Conservation (phyloP, 35 echinoderm and acorn worm species). For the Nesometra sesokonis region DNA sequence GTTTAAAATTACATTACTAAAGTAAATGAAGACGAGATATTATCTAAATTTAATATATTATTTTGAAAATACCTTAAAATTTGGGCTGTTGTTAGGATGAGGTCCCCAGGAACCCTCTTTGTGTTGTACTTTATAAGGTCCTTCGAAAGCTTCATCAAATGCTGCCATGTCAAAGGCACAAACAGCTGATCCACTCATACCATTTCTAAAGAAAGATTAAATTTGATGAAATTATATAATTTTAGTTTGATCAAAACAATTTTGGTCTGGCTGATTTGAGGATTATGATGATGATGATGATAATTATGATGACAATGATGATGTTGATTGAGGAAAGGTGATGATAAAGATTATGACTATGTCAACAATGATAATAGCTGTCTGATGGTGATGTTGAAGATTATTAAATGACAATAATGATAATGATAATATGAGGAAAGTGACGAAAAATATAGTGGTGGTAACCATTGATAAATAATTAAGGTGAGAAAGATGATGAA, state of each 20-base stretch:
- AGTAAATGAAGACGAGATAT: too few species aligned
- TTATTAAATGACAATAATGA: too few species aligned
- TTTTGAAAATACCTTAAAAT: conserved; percentile 42
- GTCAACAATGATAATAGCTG: too few species aligned
- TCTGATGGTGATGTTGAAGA: too few species aligned
- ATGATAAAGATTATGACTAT: too few species aligned
- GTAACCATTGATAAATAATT: too few species aligned
- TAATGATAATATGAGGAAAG: too few species aligned
- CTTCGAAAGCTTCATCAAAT: conserved; percentile 71
- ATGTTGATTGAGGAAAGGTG: too few species aligned
- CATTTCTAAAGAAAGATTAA: conserved; percentile 39
- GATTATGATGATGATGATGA: neutral
- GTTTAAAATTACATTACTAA: too few species aligned
- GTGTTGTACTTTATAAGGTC: conserved; percentile 80
- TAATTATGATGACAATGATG: neutral
- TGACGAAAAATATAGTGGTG: too few species aligned
- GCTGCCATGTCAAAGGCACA: conserved; percentile 46
- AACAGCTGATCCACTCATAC: conserved; percentile 74
- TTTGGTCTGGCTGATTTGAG: neutral
- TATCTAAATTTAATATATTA: too few species aligned
- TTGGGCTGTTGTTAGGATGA: conserved; percentile 62
- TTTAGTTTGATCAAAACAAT: neutral
- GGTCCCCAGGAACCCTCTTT: conserved; percentile 75
- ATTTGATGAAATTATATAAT: neutral
- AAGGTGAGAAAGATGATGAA: too few species aligned